phyloP scores from a whole-genome alignment of 2,113 vertebrate genomes.

The Nasalis larvatus region DNA sequence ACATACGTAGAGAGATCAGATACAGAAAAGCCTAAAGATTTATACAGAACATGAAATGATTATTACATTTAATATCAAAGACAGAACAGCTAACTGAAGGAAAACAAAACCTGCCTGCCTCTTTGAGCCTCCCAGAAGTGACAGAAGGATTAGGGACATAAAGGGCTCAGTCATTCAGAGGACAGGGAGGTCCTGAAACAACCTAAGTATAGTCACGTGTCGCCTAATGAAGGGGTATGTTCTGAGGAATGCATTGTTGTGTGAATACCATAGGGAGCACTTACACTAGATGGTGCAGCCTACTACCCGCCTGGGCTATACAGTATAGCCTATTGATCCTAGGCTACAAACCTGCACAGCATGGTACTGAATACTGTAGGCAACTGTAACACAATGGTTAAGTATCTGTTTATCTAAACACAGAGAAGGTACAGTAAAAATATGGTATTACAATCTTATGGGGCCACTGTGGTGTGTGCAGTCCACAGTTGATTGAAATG shows the following conservation, averaged over 20 bases:
- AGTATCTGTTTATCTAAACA: neutral
- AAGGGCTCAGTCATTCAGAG: neutral
- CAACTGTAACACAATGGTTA: neutral
- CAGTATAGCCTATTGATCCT: neutral
- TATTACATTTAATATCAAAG: neutral
- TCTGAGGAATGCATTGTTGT: neutral
- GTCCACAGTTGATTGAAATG: neutral
- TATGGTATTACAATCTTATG: neutral
- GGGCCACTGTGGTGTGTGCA: neutral
- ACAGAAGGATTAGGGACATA: neutral
- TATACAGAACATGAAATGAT: neutral
- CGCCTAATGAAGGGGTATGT: neutral
- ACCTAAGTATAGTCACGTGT: neutral
- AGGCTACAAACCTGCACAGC: neutral
- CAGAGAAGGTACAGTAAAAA: neutral
- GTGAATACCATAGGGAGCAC: neutral
- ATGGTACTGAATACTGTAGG: neutral
- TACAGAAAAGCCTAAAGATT: neutral
- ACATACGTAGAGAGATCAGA: neutral
- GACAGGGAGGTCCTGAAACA: neutral
- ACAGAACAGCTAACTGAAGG: neutral
- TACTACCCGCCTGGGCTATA: neutral
- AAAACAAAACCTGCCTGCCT: neutral
- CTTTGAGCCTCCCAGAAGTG: neutral
- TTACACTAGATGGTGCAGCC: neutral